Conservation (phyloP, 1,140 invertebrate genomes). For the Adoxophyes honmai region DNA sequence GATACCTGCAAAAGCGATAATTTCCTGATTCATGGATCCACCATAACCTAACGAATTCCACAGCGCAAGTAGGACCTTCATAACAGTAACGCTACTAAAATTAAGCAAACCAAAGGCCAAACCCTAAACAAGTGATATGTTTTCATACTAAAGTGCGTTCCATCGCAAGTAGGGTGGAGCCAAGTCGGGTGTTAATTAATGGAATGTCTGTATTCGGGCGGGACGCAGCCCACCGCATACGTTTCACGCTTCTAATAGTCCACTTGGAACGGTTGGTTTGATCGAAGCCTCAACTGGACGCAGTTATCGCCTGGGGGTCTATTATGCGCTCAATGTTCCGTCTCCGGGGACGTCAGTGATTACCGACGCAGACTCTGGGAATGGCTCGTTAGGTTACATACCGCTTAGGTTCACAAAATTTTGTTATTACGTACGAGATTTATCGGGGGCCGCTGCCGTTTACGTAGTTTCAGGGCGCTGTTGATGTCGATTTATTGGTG, state of each 20-base stretch:
- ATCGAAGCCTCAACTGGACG: slow-evolving; percentile 14
- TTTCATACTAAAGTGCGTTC: slow-evolving; percentile 19
- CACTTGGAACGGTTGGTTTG: slow-evolving; percentile 7
- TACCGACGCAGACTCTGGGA: slow-evolving; percentile 3
- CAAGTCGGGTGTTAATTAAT: slow-evolving; percentile 38
- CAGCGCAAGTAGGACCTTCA: too few species aligned
- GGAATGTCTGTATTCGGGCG: slow-evolving; percentile 33
- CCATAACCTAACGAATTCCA: too few species aligned
- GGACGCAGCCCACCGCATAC: slow-evolving; percentile 11
- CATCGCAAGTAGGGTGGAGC: slow-evolving; percentile 19
- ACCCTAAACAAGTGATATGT: background rate
- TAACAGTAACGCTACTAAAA: too few species aligned
- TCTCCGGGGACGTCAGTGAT: slow-evolving; percentile 5
- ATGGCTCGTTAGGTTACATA: slow-evolving; percentile 15
- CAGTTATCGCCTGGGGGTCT: slow-evolving; percentile 14
- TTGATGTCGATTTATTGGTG: too few species aligned
- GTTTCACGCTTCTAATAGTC: slow-evolving; percentile 19
- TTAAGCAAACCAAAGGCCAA: too few species aligned
- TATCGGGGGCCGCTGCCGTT: too few species aligned
- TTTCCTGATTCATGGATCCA: too few species aligned
- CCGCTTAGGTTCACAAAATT: background rate
- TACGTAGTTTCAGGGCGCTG: too few species aligned
- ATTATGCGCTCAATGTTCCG: slow-evolving; percentile 11
- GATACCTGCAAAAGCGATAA: too few species aligned
- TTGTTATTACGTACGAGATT: too few species aligned